Evolutionary conservation across 2,113 vertebrate species (phyloP), one percentile per base, ranked within the genome.

Genomic region (Anguilla japonica): DNA sequence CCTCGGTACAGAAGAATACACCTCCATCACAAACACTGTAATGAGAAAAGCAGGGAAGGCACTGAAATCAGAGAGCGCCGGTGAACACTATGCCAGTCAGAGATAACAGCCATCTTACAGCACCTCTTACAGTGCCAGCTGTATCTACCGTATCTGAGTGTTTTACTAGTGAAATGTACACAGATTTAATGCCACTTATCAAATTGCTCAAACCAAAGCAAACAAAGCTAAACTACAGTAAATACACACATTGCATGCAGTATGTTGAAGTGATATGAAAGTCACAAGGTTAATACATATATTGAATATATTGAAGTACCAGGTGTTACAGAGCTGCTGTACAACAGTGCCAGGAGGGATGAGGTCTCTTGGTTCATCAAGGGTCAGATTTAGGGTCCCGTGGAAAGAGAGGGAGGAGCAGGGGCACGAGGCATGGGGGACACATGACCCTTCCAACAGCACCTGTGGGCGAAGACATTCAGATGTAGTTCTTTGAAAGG

Each of bases 281-380:
- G 39, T 18, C 22, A 46, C 80, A 81, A 34, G 79, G 26, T 63
- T 79, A 60, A n/a, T 85, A 46, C 63, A 15, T 14, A 60, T 60
- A 60, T 15, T 18, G 14, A 63, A 26, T 41, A 53, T 79, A 75
- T 83, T n/a, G 63, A 8, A 20, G 82, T 92, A 98, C 97, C 97
- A 98, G 81, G 60, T 92, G 90, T 96, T 97, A 90, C 97, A 98
- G 87, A 93, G 92, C 57, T 93, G 87, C 82, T 90, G 91, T 1
- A 97, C 6, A 34, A 91, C 46, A 0, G 92, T 92, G 84, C 96
- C 96, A 0, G 96, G 89, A 0, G 92, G 87, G 41, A 96, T 80
- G 2, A 88, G 53, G 6, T 88, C 90, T 3, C 87, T 82, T 18
- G 75, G 89, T 83, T 93, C 91, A 7, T 92, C 93, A 13, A 84